Evolutionary conservation across 2,113 vertebrate genomes (phyloP).

Genomic region (Miniopterus natalensis): DNA sequence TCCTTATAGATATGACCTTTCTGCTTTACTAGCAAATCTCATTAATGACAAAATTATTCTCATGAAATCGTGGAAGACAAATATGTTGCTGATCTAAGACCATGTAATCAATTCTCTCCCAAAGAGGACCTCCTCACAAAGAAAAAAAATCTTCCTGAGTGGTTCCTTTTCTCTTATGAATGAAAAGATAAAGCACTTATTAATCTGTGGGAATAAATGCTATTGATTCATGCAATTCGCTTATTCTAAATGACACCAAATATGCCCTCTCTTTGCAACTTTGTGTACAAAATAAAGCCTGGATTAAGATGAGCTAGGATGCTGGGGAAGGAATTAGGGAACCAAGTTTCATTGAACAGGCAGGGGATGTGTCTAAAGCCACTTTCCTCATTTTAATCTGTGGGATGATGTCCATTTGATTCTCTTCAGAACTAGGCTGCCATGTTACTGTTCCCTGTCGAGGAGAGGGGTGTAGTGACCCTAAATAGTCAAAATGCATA

Average conservation of each 20-base stretch:
- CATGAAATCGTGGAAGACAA: slow-evolving; percentile 56
- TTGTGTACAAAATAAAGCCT: slow-evolving; percentile 17
- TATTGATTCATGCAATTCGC: neutral
- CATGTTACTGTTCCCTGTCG: neutral
- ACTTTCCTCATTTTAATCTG: slow-evolving; percentile 8
- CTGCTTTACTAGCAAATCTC: slow-evolving; percentile 52
- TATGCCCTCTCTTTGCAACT: neutral
- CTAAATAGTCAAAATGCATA: neutral
- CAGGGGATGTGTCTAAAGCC: neutral
- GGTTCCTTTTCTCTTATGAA: slow-evolving; percentile 27
- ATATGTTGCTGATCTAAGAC: neutral
- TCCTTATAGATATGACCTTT: slow-evolving; percentile 43
- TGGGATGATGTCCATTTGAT: neutral
- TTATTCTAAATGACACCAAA: neutral
- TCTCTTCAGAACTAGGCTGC: slow-evolving; percentile 32
- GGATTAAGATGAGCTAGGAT: neutral
- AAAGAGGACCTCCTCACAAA: slow-evolving; percentile 17
- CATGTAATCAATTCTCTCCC: neutral
- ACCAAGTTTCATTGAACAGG: neutral
- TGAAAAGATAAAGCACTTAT: slow-evolving; percentile 43
- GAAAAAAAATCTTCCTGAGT: neutral
- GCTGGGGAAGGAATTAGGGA: neutral
- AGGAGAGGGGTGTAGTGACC: neutral
- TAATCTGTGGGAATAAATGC: slow-evolving; percentile 45
- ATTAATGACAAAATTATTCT: slow-evolving; percentile 64